Conservation (phyloP, 2,888 invertebrate genomes). For the Agrotis segetum region DNA sequence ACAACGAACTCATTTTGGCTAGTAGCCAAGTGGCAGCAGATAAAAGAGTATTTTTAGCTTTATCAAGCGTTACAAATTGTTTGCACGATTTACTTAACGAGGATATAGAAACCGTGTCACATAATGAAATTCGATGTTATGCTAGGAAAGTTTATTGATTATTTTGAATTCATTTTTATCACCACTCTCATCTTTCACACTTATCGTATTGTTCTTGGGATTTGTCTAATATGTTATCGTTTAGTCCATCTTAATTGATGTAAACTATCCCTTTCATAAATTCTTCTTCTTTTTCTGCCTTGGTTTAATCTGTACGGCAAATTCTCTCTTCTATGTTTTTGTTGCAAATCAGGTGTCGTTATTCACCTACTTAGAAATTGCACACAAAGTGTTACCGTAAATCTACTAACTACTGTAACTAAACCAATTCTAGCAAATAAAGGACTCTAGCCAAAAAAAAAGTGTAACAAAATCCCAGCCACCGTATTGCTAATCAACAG, state of each 20-base stretch:
- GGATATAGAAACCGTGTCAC: slow-evolving; percentile 23
- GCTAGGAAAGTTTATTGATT: neutral
- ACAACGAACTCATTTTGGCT: slow-evolving; percentile 71
- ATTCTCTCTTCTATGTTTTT: neutral
- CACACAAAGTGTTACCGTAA: neutral
- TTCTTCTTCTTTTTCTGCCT: neutral
- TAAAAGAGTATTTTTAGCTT: slow-evolving; percentile 54
- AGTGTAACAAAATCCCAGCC: neutral
- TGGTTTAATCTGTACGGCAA: neutral
- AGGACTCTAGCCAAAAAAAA: neutral
- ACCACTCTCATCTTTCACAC: no score
- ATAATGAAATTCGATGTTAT: neutral
- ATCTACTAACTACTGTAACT: no score
- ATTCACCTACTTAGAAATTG: neutral
- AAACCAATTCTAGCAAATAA: neutral
- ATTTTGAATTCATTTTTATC: neutral
- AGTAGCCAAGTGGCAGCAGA: slow-evolving; percentile 60
- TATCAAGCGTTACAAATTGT: slow-evolving; percentile 42
- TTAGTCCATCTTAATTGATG: no score
- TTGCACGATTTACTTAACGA: slow-evolving; percentile 23
- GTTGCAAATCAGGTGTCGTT: neutral
- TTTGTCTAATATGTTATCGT: no score
- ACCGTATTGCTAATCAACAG: slow-evolving; percentile 12
- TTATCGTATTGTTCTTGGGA: no score
- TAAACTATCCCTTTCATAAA: no score